Evolutionary conservation across 2,888 invertebrate species (phyloP).

Genomic region (Pachliopta kotzebuea): DNA sequence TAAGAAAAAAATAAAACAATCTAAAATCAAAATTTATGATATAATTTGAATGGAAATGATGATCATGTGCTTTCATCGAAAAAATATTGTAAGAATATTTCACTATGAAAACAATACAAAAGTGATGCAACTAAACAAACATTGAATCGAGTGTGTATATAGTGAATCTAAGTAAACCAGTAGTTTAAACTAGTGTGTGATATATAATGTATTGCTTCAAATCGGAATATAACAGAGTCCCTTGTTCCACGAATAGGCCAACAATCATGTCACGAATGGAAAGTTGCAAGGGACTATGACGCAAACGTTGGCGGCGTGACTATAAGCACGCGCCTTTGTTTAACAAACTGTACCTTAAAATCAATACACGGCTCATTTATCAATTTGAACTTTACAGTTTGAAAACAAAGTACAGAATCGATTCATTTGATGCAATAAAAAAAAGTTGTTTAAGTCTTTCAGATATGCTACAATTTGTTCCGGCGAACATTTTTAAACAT

Average conservation of each 20-base stretch:
- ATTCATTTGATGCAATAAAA: neutral
- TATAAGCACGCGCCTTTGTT: constrained; percentile 26
- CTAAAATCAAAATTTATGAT: too few relatives aligned
- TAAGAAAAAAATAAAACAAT: too few relatives aligned
- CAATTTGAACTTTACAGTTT: neutral
- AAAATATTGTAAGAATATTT: too few relatives aligned
- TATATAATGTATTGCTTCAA: constrained; percentile 5
- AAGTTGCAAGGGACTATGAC: constrained; percentile 30
- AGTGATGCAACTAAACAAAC: neutral
- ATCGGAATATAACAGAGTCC: constrained; percentile 19
- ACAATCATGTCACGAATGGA: constrained; percentile 29
- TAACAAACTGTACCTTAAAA: constrained; percentile 19
- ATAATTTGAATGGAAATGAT: too few relatives aligned
- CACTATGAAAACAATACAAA: too few relatives aligned
- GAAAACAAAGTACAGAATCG: neutral
- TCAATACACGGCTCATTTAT: constrained; percentile 7
- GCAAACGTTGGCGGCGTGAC: constrained; percentile 27
- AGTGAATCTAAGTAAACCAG: too few relatives aligned
- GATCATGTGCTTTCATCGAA: too few relatives aligned
- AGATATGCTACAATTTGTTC: neutral
- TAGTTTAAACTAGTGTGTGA: neutral
- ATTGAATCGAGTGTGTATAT: too few relatives aligned
- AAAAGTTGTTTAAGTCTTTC: neutral
- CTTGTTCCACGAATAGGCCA: constrained; percentile 28
- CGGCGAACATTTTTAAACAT: neutral